Conservation (phyloP, 2,888 invertebrate species). For the Candidula unifasciata region DNA sequence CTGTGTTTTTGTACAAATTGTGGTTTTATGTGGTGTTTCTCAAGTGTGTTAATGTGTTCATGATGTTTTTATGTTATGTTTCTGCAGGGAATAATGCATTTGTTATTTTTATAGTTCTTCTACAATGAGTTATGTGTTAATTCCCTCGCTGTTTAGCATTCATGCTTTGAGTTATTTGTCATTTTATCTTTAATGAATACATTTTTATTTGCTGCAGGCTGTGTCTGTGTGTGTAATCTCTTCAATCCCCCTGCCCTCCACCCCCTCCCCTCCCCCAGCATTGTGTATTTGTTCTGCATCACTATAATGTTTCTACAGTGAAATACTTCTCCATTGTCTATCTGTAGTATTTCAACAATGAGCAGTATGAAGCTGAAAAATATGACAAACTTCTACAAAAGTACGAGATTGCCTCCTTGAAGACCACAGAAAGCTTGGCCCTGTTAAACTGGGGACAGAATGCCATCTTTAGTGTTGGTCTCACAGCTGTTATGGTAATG, state of each 20-base stretch:
- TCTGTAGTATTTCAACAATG: conserved; percentile 96
- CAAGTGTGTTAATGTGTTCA: no score
- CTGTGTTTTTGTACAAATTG: no score
- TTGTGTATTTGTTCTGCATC: not conserved
- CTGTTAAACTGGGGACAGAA: conserved; percentile 97
- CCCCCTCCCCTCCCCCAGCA: not conserved
- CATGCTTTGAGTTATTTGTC: no score
- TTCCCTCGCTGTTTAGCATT: no score
- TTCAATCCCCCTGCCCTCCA: no score
- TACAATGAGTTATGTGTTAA: no score
- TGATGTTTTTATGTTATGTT: no score
- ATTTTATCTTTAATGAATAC: no score
- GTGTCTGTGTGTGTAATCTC: no score
- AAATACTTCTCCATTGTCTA: not conserved
- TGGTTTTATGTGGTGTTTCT: no score
- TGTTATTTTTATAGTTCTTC: not conserved
- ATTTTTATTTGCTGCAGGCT: no score
- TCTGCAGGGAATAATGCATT: no score
- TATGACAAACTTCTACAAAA: conserved; percentile 87
- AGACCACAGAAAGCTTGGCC: conserved; percentile 91
- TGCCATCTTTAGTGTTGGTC: conserved; percentile 94
- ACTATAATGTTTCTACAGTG: not conserved
- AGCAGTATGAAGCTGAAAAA: conserved; percentile 91
- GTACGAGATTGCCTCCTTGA: conserved; percentile 94
- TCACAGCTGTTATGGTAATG: conserved; percentile 95